Percentiles rank a stretch among this genome's conserved stretches.
Evolutionary conservation across 2,113 vertebrate species (phyloP).

Genomic region (Tringa solitaria): DNA sequence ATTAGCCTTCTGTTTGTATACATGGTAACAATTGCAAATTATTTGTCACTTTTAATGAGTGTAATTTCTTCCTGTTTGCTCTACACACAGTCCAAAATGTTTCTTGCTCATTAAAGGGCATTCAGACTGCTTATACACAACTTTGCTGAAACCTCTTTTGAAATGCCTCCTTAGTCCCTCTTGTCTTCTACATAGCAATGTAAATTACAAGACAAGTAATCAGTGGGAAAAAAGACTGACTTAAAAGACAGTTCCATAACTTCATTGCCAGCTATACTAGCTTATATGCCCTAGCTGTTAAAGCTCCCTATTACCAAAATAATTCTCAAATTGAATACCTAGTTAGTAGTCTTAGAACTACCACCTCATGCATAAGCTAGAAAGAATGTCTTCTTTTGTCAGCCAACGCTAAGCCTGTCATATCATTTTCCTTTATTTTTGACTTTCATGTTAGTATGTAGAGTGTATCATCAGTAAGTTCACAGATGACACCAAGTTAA

Average conservation of each 20-base stretch:
- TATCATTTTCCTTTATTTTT: neutral
- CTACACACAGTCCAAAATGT: neutral
- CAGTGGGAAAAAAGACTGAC: neutral
- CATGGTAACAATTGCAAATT: neutral
- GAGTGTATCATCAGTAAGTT: no score
- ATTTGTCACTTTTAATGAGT: neutral
- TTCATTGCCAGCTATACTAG: neutral
- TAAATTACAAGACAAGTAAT: neutral
- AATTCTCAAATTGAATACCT: neutral
- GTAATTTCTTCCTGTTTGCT: neutral
- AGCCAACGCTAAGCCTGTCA: neutral
- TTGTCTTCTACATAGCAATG: neutral
- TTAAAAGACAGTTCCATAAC: neutral
- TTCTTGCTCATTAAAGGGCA: neutral
- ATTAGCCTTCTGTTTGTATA: neutral
- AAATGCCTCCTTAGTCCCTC: neutral
- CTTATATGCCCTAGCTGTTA: neutral
- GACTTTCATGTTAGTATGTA: neutral
- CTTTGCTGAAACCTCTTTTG: neutral
- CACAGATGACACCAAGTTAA: no score
- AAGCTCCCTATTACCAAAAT: neutral
- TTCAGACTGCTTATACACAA: neutral
- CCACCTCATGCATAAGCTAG: neutral
- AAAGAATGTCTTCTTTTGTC: neutral
- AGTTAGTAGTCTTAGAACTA: neutral